Base-by-base conservation (phyloP, 2,113 vertebrate species). In the Strix uralensis region DNA sequence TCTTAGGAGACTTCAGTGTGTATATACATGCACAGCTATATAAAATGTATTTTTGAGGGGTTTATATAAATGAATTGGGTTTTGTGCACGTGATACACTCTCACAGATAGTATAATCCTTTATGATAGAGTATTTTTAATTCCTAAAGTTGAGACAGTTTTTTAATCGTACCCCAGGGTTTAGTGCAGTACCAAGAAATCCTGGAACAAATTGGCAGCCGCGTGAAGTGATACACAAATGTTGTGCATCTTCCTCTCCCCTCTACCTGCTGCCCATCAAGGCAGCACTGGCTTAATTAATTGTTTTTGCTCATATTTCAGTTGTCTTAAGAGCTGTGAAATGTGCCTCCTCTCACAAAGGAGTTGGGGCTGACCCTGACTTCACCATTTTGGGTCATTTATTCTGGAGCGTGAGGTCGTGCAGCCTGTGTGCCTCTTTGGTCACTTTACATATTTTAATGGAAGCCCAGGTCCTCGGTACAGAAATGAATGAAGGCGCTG, bases 201-300 rank as follows among this genome's bases (percentile, higher is more conserved):
- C 75, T 16, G 15, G 78, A 46, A 7, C 30, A 7, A 15, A 2
- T 7, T 2, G 34, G 29, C 32, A 32, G 52, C 36, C 32, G 21
- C 2, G 8, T 2, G 14, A 17, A 34, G 44, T 10, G 2, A 12
- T 2, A 2, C 34, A 3, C 9, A 1, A 5, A 13, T 0, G 7
- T 11, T 2, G 34, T 2, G 38, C 21, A 1, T 42, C 70, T 30
- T 29, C 78, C 69, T 46, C 72, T 80, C 13, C 70, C 42, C 10
- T 79, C 63, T 52, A 29, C 84, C 83, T 47, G 71, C 79, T 66
- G 71, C 90, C 82, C 59, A 6, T 8, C 49, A 0, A 23, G 13
- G 78, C 84, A 18, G n/a, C 4, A 0, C 46, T 1, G 47, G 29
- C 29, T 44, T 7, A 16, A 27, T 59, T n/a, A 3, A 6, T 25